Percentiles rank a stretch among this genome's conserved stretches.
phyloP scores from a whole-genome alignment of 2,113 vertebrate genomes.

The Stercorarius parasiticus region DNA sequence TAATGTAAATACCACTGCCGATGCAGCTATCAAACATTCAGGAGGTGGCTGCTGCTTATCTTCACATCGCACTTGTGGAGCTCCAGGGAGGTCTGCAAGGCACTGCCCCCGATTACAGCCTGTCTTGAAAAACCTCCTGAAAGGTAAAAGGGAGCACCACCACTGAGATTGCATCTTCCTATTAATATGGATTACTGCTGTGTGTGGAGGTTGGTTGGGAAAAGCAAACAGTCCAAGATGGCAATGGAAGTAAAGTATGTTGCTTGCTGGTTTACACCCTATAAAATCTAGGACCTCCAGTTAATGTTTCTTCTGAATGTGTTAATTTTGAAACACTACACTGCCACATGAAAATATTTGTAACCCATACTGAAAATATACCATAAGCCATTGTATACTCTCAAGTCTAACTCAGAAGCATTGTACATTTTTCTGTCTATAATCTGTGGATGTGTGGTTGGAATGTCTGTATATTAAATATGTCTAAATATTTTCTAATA shows the following conservation, averaged over 20 bases:
- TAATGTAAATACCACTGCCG: background rate
- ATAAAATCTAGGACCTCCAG: background rate
- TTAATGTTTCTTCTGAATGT: background rate
- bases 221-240: background rate
- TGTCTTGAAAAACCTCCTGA: background rate
- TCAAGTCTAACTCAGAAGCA: background rate
- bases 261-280: background rate
- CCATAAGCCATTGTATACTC: background rate
- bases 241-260: background rate
- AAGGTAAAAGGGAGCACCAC: background rate
- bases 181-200: background rate
- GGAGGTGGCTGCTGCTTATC: background rate
- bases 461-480: background rate
- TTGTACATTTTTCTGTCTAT: background rate
- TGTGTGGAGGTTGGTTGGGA: accelerated
- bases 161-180: background rate
- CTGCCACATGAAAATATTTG: background rate
- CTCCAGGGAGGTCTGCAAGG: background rate
- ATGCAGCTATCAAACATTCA: background rate
- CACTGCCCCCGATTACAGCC: background rate
- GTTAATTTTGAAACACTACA: background rate
- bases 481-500: background rate
- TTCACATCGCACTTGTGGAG: background rate
- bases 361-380: background rate
- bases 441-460: background rate